These are phyloP conservation scores for Vesta saturnalis DNA, from an alignment of 2,888 invertebrate species.

Conservation along the genomic window DNA sequence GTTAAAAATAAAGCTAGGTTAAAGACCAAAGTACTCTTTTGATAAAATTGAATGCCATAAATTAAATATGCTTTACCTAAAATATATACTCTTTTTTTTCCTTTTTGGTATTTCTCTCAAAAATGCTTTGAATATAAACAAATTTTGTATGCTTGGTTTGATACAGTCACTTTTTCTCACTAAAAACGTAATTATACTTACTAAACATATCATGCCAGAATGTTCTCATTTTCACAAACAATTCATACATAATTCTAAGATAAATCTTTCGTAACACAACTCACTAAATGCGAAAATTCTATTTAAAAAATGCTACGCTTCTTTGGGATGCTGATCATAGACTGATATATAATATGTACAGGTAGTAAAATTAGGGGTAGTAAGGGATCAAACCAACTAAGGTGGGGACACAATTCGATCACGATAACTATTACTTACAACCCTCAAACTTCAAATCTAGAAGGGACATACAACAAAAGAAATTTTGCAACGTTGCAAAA, in stretches of 20 bases:
- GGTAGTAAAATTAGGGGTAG: conserved; percentile 51
- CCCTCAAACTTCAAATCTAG: conserved; percentile 49
- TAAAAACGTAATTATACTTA: conserved; percentile 39
- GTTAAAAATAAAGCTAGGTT: no score
- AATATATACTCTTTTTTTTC: no score
- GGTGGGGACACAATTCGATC: conserved; percentile 45
- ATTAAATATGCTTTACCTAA: no score
- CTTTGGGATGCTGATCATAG: conserved; percentile 43
- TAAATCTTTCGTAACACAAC: no score
- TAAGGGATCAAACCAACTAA: conserved; percentile 34
- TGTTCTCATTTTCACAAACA: conserved; percentile 52
- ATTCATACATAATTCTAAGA: conserved; percentile 48
- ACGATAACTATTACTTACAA: conserved; percentile 49
- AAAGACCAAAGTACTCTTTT: no score
- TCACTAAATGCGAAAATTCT: conserved; percentile 22
- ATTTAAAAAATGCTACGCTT: conserved; percentile 14
- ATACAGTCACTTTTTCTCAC: background rate
- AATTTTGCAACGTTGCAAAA: conserved; percentile 50
- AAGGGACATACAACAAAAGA: conserved; percentile 49
- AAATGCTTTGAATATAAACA: no score
- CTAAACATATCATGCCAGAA: conserved; percentile 52
- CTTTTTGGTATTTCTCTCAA: no score
- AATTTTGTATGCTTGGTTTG: background rate
- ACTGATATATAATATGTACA: conserved; percentile 46
- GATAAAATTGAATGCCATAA: no score